phyloP scores from a whole-genome alignment of 2,113 vertebrate genomes.

The Pavo muticus region DNA sequence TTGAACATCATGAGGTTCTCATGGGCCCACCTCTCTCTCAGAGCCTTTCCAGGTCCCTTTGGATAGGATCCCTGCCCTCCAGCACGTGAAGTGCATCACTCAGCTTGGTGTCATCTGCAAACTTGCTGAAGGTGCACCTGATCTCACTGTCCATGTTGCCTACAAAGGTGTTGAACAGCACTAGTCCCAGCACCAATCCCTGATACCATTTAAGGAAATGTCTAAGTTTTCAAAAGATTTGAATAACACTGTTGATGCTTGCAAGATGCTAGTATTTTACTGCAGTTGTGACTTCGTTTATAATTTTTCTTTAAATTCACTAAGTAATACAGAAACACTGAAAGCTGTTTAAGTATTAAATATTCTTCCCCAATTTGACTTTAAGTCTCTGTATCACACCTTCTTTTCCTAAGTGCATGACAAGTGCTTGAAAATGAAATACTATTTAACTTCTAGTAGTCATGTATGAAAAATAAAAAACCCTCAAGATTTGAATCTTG shows the following conservation, averaged over 20 bases:
- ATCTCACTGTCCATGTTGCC: too few relatives aligned
- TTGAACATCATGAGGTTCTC: too few relatives aligned
- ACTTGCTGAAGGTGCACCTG: too few relatives aligned
- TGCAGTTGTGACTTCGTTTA: neutral
- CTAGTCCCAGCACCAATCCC: neutral
- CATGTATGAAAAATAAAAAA: neutral
- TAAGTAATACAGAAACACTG: too few relatives aligned
- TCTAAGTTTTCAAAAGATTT: neutral
- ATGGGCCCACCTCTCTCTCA: too few relatives aligned
- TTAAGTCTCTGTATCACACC: neutral
- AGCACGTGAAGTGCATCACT: too few relatives aligned
- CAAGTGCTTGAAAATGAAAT: neutral
- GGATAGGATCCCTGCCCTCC: too few relatives aligned
- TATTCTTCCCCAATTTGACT: neutral
- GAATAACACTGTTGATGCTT: neutral
- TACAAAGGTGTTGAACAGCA: too few relatives aligned
- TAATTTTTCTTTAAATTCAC: too few relatives aligned
- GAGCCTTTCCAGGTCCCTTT: too few relatives aligned
- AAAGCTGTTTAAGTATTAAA: neutral
- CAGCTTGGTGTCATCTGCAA: too few relatives aligned
- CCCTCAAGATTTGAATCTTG: neutral
- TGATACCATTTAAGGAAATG: neutral
- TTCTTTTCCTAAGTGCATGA: neutral
- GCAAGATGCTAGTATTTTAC: neutral
- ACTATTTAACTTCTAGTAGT: neutral